phyloP scores from a whole-genome alignment of 2,888 invertebrate genomes.

The Fabriciana adippe region DNA sequence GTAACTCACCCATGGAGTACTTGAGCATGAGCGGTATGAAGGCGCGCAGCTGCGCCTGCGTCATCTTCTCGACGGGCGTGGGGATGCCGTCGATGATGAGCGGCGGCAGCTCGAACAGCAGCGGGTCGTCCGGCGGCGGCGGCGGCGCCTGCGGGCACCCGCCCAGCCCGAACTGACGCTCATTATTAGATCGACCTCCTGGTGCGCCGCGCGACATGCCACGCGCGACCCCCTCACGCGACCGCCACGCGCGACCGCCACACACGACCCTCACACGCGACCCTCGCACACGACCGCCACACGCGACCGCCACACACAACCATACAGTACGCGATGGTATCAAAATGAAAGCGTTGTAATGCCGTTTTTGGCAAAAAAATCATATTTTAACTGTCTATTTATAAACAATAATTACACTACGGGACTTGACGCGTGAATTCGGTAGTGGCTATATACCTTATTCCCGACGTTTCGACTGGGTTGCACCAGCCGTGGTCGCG shows the following conservation, averaged over 20 bases:
- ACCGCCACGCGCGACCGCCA: too few species aligned
- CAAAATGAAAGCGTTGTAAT: too few species aligned
- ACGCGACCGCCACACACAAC: neutral
- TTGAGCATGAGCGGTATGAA: conserved; percentile 99
- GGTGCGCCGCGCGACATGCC: neutral
- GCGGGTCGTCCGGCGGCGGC: conserved; percentile 91
- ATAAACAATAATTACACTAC: too few species aligned
- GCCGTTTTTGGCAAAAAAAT: too few species aligned
- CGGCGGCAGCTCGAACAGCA: conserved; percentile 96
- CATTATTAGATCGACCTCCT: conserved; percentile 41
- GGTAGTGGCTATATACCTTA: too few species aligned
- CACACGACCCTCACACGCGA: neutral
- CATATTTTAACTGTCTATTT: too few species aligned
- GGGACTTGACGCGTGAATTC: too few species aligned
- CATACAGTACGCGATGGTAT: too few species aligned
- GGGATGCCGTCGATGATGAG: conserved; percentile 98
- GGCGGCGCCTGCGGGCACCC: conserved; percentile 74
- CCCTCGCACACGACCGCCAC: too few species aligned
- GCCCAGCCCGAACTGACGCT: conserved; percentile 82
- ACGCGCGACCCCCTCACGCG: too few species aligned
- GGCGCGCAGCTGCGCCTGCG: conserved; percentile 97
- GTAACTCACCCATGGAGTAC: conserved; percentile 94
- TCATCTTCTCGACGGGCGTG: conserved; percentile 99
- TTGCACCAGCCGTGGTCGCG: too few species aligned
- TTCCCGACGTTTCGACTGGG: too few species aligned